phyloP scores from a whole-genome alignment of 2,113 vertebrate species.

The Sylvilagus bachmani region DNA sequence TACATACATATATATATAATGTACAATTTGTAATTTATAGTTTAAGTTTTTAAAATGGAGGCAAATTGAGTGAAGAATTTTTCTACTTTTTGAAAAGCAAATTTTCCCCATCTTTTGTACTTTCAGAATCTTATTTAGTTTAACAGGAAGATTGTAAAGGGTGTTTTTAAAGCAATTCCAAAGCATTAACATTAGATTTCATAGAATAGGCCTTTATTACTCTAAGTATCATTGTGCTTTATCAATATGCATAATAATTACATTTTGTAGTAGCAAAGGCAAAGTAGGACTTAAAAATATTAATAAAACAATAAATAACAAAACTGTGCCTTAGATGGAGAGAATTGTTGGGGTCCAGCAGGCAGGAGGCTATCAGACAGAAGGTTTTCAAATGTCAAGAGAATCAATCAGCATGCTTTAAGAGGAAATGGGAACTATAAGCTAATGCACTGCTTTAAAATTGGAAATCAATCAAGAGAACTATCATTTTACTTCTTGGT shows the following conservation, averaged over 20 bases:
- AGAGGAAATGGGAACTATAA: neutral
- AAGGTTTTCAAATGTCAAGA: neutral
- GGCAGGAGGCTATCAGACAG: neutral
- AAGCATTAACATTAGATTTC: constrained; percentile 23
- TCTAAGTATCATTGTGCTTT: constrained; percentile 13
- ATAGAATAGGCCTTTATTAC: neutral
- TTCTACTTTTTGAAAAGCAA: neutral
- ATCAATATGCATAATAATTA: constrained; percentile 55
- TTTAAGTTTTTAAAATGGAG: neutral
- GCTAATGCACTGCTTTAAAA: constrained; percentile 41
- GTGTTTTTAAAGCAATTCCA: constrained; percentile 23
- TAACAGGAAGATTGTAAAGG: neutral
- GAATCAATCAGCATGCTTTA: constrained; percentile 5
- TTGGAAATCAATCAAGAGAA: constrained; percentile 56
- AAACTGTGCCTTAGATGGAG: neutral
- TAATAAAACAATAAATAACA: constrained; percentile 3
- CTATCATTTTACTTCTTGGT: constrained; percentile 44
- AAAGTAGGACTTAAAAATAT: neutral
- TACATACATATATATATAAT: neutral
- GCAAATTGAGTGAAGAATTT: neutral
- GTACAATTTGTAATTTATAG: neutral
- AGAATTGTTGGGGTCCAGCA: neutral
- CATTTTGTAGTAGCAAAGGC: neutral
- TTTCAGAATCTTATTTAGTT: neutral
- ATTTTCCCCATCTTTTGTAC: neutral